These are phyloP conservation scores for Diabrotica balteata DNA, from an alignment of 2,888 invertebrate genomes.

Conservation along the genomic window DNA sequence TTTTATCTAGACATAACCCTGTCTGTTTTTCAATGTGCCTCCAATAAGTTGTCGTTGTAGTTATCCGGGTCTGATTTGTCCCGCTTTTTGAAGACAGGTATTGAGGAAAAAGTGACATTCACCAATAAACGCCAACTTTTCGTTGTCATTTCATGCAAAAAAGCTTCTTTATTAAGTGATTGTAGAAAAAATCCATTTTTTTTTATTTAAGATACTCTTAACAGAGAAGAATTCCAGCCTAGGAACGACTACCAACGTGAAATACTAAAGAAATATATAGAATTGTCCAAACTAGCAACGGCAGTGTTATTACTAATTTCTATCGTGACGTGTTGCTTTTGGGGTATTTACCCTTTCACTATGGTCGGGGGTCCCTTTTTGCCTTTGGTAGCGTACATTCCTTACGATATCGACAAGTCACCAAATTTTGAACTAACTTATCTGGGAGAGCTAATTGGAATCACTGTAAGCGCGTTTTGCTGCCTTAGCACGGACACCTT, in stretches of 20 bases:
- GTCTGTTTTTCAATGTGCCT: too few relatives aligned
- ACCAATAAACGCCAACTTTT: too few relatives aligned
- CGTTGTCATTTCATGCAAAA: too few relatives aligned
- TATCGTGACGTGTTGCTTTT: neutral
- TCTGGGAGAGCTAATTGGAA: slow-evolving; percentile 12
- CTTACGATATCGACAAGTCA: slow-evolving; percentile 9
- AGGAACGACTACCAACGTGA: neutral
- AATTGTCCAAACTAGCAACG: neutral
- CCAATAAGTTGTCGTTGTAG: too few relatives aligned
- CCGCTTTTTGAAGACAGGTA: too few relatives aligned
- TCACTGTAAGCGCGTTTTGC: slow-evolving; percentile 10
- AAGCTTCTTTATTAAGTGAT: too few relatives aligned
- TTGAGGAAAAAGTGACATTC: too few relatives aligned
- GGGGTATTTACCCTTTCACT: slow-evolving; percentile 18
- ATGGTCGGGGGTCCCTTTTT: slow-evolving; percentile 18
- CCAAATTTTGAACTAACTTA: slow-evolving; percentile 21
- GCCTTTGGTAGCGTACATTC: slow-evolving; percentile 20
- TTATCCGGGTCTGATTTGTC: too few relatives aligned
- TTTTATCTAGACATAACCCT: too few relatives aligned
- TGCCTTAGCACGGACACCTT: slow-evolving; percentile 14
- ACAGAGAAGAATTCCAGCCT: slow-evolving; percentile 13
- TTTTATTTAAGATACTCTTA: slow-evolving; percentile 6
- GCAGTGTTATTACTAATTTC: neutral
- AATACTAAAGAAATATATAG: slow-evolving; percentile 1
- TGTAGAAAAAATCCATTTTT: neutral